Base-by-base conservation (phyloP, 1,140 invertebrate genomes). In the Camponotus floridanus region DNA sequence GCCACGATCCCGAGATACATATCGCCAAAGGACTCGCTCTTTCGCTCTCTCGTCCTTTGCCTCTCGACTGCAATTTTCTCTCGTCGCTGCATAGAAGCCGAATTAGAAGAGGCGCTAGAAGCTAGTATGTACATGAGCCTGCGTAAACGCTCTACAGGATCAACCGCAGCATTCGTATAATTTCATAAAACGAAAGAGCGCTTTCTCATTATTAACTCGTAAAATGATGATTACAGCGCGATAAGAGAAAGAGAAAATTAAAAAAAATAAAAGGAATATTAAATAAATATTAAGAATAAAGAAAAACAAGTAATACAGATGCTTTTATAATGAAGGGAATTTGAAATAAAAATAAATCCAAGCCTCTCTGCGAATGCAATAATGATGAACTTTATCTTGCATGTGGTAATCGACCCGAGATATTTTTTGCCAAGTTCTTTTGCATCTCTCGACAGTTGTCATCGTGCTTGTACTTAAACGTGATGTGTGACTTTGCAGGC, bases 401-500 rank as follows among this genome's bases (percentile, higher is more conserved):
- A 13, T 15, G 3, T 48, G 11, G 3, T 48, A 13, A 62, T 62
- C 9, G 18, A 76, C 9, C 9, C 3, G 13, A 64, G 0, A 64
- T 48, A 42, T 26, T n/a, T 42, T 11, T 45, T 36, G 33, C 61
- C 59, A 39, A 21, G 31, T 84, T 74, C 18, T 48, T 5, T 31
- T n/a, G 6, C 51, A 59, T 45, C 15, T 6, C 11, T 62, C 11
- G 21, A 95, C 92, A 39, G 92, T 87, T 0, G 93, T 94, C 6
- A 48, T 68, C 4, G 13, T 76, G 55, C 15, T 45, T 51, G n/a
- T 31, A 64, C 57, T 36, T 64, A n/a, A 64, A 71, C 31, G 18
- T 2, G 57, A 84, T 3, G 0, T 71, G 65, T 48, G 13, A 83
- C 88, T 62, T 89, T 91, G 7, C 90, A 95, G 95, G 95, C 74